Conservation (phyloP, 2,888 invertebrate genomes). For the Lasioglossum malachurum region DNA sequence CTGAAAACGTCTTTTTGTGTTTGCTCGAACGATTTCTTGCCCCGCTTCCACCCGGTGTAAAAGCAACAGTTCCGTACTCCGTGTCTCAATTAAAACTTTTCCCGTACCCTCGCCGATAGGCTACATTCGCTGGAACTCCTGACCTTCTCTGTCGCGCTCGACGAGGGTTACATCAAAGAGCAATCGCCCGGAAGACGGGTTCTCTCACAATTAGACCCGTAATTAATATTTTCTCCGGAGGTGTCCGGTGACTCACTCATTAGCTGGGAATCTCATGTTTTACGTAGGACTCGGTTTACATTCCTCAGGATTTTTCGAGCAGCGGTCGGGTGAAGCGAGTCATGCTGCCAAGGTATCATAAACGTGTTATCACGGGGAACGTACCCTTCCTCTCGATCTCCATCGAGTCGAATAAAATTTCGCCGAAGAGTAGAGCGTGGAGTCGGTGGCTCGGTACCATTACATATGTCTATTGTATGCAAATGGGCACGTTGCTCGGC, state of each 20-base stretch:
- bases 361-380: not conserved
- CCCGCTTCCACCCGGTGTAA: rapidly evolving
- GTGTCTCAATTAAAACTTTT: not conserved
- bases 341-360: not conserved
- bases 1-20: not conserved
- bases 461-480: not conserved
- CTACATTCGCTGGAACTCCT: not conserved
- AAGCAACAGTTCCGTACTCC: not conserved
- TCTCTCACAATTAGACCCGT: not conserved
- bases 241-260: not conserved
- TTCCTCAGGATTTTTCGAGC: not conserved
- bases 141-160: not conserved
- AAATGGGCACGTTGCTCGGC: not conserved
- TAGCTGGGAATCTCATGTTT: not conserved
- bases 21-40: not conserved
- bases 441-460: not conserved
- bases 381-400: not conserved
- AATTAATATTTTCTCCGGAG: not conserved
- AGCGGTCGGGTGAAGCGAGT: not conserved
- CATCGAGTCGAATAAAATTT: not conserved
- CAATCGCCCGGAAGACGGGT: not conserved
- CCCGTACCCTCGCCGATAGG: not conserved
- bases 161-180: not conserved
- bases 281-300: not conserved
- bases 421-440: not conserved